Percentiles rank a stretch among this genome's conserved stretches.
phyloP scores from a whole-genome alignment of 1,140 invertebrate species.

The Tetramorium alpestre region DNA sequence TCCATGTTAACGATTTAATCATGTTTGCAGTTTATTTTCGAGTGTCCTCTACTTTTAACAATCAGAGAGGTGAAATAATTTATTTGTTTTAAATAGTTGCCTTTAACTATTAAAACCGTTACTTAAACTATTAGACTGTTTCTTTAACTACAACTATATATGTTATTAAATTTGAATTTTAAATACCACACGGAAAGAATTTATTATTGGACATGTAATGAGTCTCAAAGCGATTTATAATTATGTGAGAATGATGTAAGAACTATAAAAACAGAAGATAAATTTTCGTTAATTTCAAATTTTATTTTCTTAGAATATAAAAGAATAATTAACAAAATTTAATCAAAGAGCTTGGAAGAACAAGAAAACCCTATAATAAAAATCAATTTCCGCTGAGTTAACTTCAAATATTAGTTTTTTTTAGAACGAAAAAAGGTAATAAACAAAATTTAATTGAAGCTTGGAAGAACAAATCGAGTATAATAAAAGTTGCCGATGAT shows the following conservation, averaged over 20 bases:
- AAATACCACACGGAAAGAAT: background rate
- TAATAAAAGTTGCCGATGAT: background rate
- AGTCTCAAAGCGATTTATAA: background rate
- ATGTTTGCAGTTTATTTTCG: background rate
- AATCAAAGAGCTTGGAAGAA: background rate
- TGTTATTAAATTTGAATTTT: background rate
- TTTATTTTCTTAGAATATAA: background rate
- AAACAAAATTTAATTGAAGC: background rate
- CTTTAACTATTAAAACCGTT: no score
- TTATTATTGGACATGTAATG: background rate
- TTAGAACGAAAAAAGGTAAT: background rate
- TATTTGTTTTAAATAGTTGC: background rate
- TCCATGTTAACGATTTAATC: slow-evolving; percentile 29
- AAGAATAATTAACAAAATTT: slow-evolving; percentile 16
- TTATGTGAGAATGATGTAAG: background rate
- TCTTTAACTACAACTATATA: background rate
- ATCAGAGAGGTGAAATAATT: background rate
- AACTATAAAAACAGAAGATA: background rate
- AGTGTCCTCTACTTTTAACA: background rate
- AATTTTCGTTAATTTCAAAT: background rate
- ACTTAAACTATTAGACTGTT: no score
- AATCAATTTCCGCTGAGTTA: background rate
- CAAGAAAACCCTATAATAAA: background rate
- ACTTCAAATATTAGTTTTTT: background rate
- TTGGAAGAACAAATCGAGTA: background rate